A percentile compares a stretch with the other conserved stretches of the same genome.
Evolutionary conservation across 2,113 vertebrate species (phyloP).

Genomic region (Ellobius talpinus): DNA sequence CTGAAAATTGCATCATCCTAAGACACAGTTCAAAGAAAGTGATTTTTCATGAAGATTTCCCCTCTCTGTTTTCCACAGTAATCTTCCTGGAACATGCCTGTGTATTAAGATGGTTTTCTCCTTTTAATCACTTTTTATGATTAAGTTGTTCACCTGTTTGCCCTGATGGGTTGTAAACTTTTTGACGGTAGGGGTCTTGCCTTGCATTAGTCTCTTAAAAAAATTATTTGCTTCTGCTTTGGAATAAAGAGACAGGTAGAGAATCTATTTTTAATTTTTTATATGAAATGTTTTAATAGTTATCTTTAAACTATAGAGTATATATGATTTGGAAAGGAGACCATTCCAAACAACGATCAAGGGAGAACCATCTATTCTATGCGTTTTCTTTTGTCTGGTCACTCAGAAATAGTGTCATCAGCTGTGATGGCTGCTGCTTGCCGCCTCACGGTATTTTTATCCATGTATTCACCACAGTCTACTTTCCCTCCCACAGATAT

Average conservation of each 20-base stretch:
- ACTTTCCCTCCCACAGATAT: no score
- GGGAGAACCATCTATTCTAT: no score
- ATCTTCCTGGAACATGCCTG: neutral
- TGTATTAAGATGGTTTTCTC: neutral
- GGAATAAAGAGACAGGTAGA: neutral
- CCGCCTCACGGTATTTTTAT: no score
- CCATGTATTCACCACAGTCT: no score
- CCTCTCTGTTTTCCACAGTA: neutral
- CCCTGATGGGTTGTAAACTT: neutral
- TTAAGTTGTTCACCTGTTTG: neutral
- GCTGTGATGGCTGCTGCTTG: no score
- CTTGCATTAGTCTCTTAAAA: neutral
- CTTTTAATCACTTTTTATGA: constrained; percentile 20
- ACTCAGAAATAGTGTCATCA: no score
- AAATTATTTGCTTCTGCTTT: neutral
- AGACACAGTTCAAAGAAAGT: neutral
- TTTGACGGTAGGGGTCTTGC: neutral
- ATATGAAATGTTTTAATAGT: constrained; percentile 84
- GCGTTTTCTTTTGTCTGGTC: no score
- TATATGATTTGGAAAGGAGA: no score
- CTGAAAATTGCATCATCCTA: neutral
- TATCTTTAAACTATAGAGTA: constrained; percentile 65
- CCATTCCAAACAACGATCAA: no score
- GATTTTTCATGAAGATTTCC: constrained; percentile 1
- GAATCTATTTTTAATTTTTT: neutral